A percentile compares a stretch with the other conserved stretches of the same genome.
These are phyloP conservation scores for Hypsopygia costalis DNA, from an alignment of 2,888 invertebrate species.

Conservation along the genomic window DNA sequence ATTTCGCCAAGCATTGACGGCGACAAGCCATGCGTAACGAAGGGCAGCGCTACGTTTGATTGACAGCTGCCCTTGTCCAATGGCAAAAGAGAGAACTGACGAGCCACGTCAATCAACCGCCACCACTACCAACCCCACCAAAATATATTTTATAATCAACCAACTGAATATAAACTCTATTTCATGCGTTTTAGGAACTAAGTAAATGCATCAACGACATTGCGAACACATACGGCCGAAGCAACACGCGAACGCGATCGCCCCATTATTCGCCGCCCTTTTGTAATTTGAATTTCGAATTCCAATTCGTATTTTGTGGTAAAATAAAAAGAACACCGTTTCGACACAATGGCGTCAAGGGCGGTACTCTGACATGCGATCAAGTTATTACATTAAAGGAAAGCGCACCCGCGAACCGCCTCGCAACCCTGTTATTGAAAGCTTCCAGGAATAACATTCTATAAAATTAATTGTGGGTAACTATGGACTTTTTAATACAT, in stretches of 20 bases:
- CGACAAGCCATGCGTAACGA: conserved; percentile 54
- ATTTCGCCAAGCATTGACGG: conserved; percentile 28
- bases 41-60: conserved; percentile 81
- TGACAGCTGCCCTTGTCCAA: conserved; percentile 90
- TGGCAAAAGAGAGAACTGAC: conserved; percentile 88
- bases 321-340: conserved; percentile 76
- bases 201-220: conserved; percentile 40
- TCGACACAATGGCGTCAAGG: conserved; percentile 81
- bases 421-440: conserved; percentile 60
- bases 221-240: conserved; percentile 52
- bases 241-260: conserved; percentile 76
- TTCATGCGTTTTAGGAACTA: conserved; percentile 27
- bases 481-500: conserved; percentile 31
- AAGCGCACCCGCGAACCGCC: conserved; percentile 66
- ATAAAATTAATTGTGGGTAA: conserved; percentile 41
- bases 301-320: conserved; percentile 80
- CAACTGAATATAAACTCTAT: conserved; percentile 43
- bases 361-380: conserved; percentile 80
- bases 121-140: conserved; percentile 48
- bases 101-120: conserved; percentile 88
- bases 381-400: conserved; percentile 81
- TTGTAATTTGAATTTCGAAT: conserved; percentile 80
- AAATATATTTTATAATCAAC: conserved; percentile 30
- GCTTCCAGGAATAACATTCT: conserved; percentile 61
- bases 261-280: conserved; percentile 79